Evolutionary conservation across 1,140 invertebrate species (phyloP), one percentile per base, ranked within the genome.

Genomic region (Penaeus indicus): DNA sequence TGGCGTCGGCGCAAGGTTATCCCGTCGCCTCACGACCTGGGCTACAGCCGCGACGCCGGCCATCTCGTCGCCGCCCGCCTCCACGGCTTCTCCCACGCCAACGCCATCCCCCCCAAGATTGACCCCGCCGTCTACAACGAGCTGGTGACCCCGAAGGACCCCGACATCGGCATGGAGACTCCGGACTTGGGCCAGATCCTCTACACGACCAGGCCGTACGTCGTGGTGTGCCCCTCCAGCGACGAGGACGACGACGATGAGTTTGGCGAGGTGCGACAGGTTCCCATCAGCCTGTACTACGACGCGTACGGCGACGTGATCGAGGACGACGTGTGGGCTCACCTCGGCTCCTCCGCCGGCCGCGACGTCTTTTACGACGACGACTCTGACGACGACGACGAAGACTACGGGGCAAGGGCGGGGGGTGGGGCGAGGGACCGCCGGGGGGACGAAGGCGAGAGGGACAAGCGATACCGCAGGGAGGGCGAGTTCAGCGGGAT

Each of bases 121-220:
- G 77, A 89, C 42, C 83, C 88, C 16, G 38, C 88, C 2, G 61
- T 81, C n/a, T 89, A 89, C 63, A 89, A 89, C 47, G 88, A 89
- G 38, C 63, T 89, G 47, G 88, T 89, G 61, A 81, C 83, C 77
- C 88, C 84, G 27, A 84, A 64, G 77, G 75, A 85, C 88, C 60
- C 88, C n/a, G 62, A 25, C 13, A 38, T 89, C 19, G 88, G 88
- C 3, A 42, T 85, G n/a, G 88, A 83, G 22, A 89, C 88, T 18
- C 88, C 88, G 8, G 88, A 89, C 75, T 85, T 77, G 25, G 84
- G 88, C 27, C 88, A 89, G 83, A 89, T 89, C 69, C 27, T 89
- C 42, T 89, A 85, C 83, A 47, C 61, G 22, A 72, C 42, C 32
- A 25, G 62, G 1, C 72, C 75, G 0, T 27, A 61, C 19, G 79